Percentiles rank a stretch among this genome's conserved stretches.
Evolutionary conservation across 2,113 vertebrate species (phyloP).

Genomic region (Motacilla alba): DNA sequence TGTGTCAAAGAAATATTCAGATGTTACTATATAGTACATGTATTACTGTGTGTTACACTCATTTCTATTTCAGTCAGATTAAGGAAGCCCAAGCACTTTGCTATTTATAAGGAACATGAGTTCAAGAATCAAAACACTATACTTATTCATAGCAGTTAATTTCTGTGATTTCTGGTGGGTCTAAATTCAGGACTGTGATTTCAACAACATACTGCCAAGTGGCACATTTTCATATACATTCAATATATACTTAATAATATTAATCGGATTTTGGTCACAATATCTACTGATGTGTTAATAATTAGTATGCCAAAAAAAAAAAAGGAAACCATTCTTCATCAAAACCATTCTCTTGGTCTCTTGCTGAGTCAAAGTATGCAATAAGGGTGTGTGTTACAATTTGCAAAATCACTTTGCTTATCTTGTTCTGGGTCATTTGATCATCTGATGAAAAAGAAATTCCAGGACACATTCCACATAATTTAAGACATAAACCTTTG

Average conservation of each 20-base stretch:
- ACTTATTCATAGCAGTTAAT: background rate
- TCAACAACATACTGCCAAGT: background rate
- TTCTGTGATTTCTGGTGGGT: background rate
- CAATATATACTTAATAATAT: background rate
- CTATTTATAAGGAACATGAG: background rate
- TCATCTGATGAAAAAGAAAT: background rate
- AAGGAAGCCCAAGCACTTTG: background rate
- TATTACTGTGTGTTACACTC: background rate
- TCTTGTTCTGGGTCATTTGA: background rate
- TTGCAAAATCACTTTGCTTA: background rate
- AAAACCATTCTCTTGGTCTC: background rate
- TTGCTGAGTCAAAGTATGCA: background rate
- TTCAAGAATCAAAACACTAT: background rate
- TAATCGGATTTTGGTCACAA: background rate
- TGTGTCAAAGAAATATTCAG: background rate
- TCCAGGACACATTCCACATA: background rate
- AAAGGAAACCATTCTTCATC: background rate
- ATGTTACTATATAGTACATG: background rate
- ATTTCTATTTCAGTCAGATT: background rate
- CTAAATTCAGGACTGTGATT: background rate
- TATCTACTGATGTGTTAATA: background rate
- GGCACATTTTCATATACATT: background rate
- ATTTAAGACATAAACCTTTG: background rate
- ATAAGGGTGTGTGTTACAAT: fast-evolving
- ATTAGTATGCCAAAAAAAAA: background rate